Percentiles rank a stretch among this genome's conserved stretches.
Conservation (phyloP, 2,113 vertebrate species). For the Leiothrix lutea region DNA sequence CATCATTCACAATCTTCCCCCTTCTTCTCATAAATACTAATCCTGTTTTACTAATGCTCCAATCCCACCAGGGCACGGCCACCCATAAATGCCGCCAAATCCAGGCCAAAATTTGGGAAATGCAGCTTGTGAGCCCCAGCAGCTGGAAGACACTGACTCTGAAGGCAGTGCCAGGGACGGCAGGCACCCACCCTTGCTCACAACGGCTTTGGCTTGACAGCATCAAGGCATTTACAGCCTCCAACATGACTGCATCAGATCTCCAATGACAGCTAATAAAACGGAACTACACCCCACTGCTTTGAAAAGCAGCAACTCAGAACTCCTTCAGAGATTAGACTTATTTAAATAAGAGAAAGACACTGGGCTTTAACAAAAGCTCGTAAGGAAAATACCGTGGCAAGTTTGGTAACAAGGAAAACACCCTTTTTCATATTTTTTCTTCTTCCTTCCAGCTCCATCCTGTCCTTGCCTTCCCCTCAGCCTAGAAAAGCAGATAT, state of each 20-base stretch:
- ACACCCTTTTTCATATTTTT: not conserved
- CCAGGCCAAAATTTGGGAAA: not conserved
- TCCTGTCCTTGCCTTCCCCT: not conserved
- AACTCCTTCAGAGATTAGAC: conserved; percentile 39
- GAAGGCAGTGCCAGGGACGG: not conserved
- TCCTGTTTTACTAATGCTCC: not conserved
- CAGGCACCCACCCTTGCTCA: not conserved
- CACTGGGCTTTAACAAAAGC: conserved; percentile 18
- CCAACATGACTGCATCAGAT: conserved; percentile 10
- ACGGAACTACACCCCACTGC: conserved; percentile 38
- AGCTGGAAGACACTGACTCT: not conserved
- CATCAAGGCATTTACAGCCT: conserved; percentile 33
- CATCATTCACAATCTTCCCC: not conserved
- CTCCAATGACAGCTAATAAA: conserved; percentile 59
- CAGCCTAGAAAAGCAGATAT: not conserved
- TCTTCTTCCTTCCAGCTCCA: not conserved
- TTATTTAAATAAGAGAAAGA: conserved; percentile 53
- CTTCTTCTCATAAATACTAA: not conserved
- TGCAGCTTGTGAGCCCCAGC: not conserved
- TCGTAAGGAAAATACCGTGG: conserved; percentile 13
- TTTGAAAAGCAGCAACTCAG: conserved; percentile 39
- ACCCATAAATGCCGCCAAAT: not conserved
- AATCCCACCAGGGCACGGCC: not conserved
- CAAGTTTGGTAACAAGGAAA: conserved; percentile 15
- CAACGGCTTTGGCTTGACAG: conserved; percentile 11